Base-by-base conservation (phyloP, 2,797 vertebrate genomes). In the Holocentrus rufus region DNA sequence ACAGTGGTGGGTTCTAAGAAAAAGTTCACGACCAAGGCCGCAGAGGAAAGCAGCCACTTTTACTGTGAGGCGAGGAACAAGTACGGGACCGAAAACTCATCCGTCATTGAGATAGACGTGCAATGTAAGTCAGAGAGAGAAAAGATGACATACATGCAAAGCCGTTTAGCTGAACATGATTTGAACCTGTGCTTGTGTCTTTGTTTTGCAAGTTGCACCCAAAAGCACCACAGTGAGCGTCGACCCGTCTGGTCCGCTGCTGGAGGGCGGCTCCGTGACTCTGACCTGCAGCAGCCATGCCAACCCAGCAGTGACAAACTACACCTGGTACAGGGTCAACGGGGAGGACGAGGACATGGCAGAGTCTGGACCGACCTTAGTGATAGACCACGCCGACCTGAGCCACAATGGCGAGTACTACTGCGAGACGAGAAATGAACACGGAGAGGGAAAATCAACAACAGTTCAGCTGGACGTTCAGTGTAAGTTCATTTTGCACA, bases 21-120 rank as follows among this genome's bases (percentile, higher is more conserved):
- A 18, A 65, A 0, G 18, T 69, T 85, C 17, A 71, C 39, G 0
- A 65, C 72, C 7, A 67, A 11, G 0, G 83, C 83, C 6, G 76
- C 84, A 17, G 87, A 90, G n/a, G 71, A 11, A 0, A 55, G 83
- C 44, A 82, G 60, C 5, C 71, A 49, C 3, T 90, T 90, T 79
- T 88, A 69, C 81, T 92, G 91, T 63, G 18, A 3, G 42, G 89
- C 39, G 69, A 22, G 56, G 3, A 92, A 92, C 75, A 46, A 2
- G 78, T 65, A 83, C 17, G 91, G 91, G 69, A 30, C 9, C 54
- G 86, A 92, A 83, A 90, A 88, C 82, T 91, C 91, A 4, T 85
- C 89, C 39, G 1, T 83, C 53, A 20, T 62, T 64, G 58, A 74
- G 22, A 77, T 92, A 18, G 90, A 92, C 0, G 83, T 91, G 0